phyloP scores from a whole-genome alignment of 2,888 invertebrate genomes.

The Pimpla rufipes region DNA sequence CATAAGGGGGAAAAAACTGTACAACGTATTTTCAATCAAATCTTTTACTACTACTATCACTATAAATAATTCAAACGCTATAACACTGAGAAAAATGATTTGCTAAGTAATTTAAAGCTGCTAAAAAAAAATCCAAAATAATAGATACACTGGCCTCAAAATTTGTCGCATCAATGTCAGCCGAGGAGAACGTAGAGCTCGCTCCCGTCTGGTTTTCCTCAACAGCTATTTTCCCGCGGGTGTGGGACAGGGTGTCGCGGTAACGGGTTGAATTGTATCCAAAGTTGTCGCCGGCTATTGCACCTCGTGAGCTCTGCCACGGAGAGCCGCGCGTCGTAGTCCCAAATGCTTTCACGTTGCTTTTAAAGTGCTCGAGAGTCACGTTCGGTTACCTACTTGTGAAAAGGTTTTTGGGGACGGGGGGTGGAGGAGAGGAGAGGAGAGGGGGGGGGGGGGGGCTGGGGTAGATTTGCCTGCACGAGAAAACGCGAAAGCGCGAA shows the following conservation, averaged over 20 bases:
- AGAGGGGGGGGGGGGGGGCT: background rate
- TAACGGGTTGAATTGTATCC: conserved; percentile 20
- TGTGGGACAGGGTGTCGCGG: background rate
- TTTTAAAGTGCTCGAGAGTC: conserved; percentile 49
- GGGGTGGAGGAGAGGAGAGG: background rate
- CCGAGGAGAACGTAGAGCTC: background rate
- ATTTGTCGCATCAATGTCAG: background rate
- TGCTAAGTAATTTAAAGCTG: too few relatives aligned
- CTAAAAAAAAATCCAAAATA: background rate
- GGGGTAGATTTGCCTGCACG: conserved; percentile 13
- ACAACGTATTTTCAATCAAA: too few relatives aligned
- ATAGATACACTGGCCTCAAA: background rate
- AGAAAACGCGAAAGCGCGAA: conserved; percentile 52
- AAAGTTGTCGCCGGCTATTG: conserved; percentile 40
- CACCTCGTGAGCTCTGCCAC: background rate
- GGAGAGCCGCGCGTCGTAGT: background rate
- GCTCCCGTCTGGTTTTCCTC: background rate
- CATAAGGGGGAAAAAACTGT: too few relatives aligned
- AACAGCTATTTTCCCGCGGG: background rate
- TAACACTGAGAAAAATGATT: too few relatives aligned
- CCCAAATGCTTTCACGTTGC: conserved; percentile 35
- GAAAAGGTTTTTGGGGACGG: conserved; percentile 16
- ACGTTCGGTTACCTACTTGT: conserved; percentile 48
- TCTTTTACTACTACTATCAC: too few relatives aligned
- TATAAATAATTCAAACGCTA: too few relatives aligned